Conservation (phyloP, 2,888 invertebrate species). For the Gastrophysa polygoni region DNA sequence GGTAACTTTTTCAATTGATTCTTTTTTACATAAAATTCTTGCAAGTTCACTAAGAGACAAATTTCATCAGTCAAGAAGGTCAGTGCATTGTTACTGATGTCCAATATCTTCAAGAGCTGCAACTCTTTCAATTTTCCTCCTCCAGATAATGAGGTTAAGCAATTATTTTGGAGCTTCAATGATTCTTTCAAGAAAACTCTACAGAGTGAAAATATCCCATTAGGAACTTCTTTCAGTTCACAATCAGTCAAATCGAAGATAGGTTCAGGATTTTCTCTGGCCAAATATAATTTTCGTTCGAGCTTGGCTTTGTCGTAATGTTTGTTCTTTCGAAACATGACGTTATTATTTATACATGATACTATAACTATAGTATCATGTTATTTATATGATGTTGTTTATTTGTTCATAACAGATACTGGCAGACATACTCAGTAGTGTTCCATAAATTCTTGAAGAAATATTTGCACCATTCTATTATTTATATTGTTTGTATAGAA, state of each 20-base stretch:
- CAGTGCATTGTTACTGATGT: slow-evolving; percentile 72
- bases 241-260: slow-evolving; percentile 83
- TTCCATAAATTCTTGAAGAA: no score
- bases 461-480: no score
- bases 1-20: slow-evolving; percentile 76
- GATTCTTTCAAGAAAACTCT: slow-evolving; percentile 80
- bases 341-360: no score
- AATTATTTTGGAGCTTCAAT: slow-evolving; percentile 71
- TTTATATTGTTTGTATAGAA: no score
- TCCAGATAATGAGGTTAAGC: slow-evolving; percentile 69
- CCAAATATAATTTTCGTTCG: slow-evolving; percentile 67
- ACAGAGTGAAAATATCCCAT: slow-evolving; percentile 79
- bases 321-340: slow-evolving; percentile 43
- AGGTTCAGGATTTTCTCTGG: slow-evolving; percentile 80
- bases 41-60: slow-evolving; percentile 68
- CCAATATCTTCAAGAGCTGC: slow-evolving; percentile 67
- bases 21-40: slow-evolving; percentile 75
- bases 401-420: no score
- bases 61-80: slow-evolving; percentile 69
- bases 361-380: no score
- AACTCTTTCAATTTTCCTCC: slow-evolving; percentile 77
- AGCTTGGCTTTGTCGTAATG: slow-evolving; percentile 64
- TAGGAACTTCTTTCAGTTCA: slow-evolving; percentile 73
- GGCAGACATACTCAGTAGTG: no score
- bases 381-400: no score